Conservation (phyloP, 2,797 vertebrate genomes). For the Gymnoscopelus braueri region DNA sequence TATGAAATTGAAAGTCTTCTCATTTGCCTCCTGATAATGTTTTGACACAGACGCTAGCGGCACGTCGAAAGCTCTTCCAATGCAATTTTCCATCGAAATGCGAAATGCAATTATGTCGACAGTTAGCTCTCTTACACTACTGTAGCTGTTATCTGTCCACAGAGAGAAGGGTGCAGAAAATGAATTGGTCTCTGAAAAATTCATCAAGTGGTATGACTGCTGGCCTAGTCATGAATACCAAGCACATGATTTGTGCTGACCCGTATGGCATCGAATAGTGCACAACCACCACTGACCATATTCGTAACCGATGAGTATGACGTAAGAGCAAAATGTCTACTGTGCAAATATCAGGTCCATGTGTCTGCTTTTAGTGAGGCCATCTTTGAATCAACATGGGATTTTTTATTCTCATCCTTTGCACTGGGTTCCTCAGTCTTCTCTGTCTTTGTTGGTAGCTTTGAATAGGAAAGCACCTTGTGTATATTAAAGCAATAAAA, state of each 20-base stretch:
- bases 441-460: conserved; percentile 6
- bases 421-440: conserved; percentile 25
- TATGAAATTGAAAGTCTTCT: conserved; percentile 54
- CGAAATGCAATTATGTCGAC: conserved; percentile 69
- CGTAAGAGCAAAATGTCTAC: background rate
- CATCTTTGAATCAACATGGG: conserved; percentile 8
- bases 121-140: conserved; percentile 46
- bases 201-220: conserved; percentile 53
- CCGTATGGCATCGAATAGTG: conserved; percentile 61
- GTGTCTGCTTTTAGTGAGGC: background rate
- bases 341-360: background rate
- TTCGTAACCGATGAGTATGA: background rate
- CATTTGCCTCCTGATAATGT: conserved; percentile 48
- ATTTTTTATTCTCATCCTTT: conserved; percentile 19
- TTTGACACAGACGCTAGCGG: conserved; percentile 52
- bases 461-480: conserved; percentile 9
- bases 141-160: conserved; percentile 59
- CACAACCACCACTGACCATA: conserved; percentile 52
- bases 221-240: conserved; percentile 69
- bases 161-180: conserved; percentile 38
- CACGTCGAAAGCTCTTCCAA: conserved; percentile 46
- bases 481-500: conserved; percentile 36
- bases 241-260: conserved; percentile 61
- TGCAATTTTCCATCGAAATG: conserved; percentile 59
- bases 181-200: conserved; percentile 67